phyloP scores from a whole-genome alignment of 2,113 vertebrate species.

The Rostratula benghalensis region DNA sequence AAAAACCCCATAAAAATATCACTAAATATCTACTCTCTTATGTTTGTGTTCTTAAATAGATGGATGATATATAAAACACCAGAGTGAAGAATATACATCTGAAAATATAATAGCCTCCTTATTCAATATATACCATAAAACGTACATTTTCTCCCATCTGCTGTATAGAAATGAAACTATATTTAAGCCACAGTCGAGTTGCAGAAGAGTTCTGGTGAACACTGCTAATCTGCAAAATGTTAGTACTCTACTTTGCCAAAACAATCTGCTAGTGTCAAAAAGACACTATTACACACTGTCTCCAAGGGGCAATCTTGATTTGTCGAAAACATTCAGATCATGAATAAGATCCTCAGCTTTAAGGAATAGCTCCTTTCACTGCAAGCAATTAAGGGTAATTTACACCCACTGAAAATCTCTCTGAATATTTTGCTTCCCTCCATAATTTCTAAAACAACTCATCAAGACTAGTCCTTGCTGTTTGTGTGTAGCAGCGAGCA shows the following conservation, averaged over 20 bases:
- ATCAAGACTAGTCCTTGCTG: background rate
- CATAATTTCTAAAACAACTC: slow-evolving; percentile 3
- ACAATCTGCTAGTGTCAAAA: slow-evolving; percentile 48
- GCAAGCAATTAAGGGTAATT: slow-evolving; percentile 56
- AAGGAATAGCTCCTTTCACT: slow-evolving; percentile 10
- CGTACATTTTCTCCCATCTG: slow-evolving; percentile 7
- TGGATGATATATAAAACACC: background rate
- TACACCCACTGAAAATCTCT: slow-evolving; percentile 59
- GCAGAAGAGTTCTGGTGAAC: background rate
- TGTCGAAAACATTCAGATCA: slow-evolving; percentile 36
- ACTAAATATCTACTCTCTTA: background rate
- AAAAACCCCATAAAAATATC: background rate
- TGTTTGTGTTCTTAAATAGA: background rate
- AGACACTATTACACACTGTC: slow-evolving; percentile 4
- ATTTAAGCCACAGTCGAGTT: slow-evolving; percentile 12
- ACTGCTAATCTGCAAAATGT: slow-evolving; percentile 12
- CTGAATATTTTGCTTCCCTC: slow-evolving; percentile 50
- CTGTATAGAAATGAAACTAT: background rate
- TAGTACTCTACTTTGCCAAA: background rate
- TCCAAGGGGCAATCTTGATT: slow-evolving; percentile 11
- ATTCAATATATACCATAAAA: background rate
- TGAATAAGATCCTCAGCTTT: slow-evolving; percentile 40
- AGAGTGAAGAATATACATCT: background rate
- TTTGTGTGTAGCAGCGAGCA: background rate
- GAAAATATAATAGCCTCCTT: background rate